phyloP scores from a whole-genome alignment of 1,140 invertebrate species.

The Cydia fagiglandana region DNA sequence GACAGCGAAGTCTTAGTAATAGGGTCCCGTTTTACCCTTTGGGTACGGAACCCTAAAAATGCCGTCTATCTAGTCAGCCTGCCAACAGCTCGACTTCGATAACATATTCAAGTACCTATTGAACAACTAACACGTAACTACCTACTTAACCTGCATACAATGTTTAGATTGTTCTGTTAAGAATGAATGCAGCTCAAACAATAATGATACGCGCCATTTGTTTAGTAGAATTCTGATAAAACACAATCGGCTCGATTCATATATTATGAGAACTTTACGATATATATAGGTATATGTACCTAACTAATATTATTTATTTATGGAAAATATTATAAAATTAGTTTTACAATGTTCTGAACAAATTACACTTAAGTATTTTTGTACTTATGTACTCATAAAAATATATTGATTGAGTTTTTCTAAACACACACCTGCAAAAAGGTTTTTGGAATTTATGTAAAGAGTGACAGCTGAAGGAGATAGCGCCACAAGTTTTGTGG shows the following conservation, averaged over 20 bases:
- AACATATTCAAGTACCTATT: slow-evolving; percentile 1
- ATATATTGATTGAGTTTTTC: too few species aligned
- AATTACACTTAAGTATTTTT: too few species aligned
- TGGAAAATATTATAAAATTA: too few species aligned
- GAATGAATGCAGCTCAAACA: slow-evolving; percentile 41
- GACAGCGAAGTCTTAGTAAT: too few species aligned
- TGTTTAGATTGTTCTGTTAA: slow-evolving; percentile 15
- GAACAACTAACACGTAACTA: slow-evolving; percentile 16
- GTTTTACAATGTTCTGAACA: too few species aligned
- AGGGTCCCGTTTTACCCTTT: too few species aligned
- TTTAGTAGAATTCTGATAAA: slow-evolving; percentile 54
- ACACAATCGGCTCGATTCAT: slow-evolving; percentile 23
- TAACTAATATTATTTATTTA: neutral
- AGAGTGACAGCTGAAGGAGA: too few species aligned
- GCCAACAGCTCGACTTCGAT: slow-evolving; percentile 2
- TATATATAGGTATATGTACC: neutral
- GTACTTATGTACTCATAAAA: too few species aligned
- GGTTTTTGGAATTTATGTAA: too few species aligned
- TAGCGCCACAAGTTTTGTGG: too few species aligned
- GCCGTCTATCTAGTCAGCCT: neutral
- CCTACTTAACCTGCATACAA: slow-evolving; percentile 3
- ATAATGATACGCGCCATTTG: slow-evolving; percentile 56
- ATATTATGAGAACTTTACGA: neutral
- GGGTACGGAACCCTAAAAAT: too few species aligned
- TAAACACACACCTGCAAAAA: too few species aligned